These are phyloP conservation scores for Acipenser oxyrinchus DNA, from an alignment of 2,797 vertebrate species.

Conservation along the genomic window DNA sequence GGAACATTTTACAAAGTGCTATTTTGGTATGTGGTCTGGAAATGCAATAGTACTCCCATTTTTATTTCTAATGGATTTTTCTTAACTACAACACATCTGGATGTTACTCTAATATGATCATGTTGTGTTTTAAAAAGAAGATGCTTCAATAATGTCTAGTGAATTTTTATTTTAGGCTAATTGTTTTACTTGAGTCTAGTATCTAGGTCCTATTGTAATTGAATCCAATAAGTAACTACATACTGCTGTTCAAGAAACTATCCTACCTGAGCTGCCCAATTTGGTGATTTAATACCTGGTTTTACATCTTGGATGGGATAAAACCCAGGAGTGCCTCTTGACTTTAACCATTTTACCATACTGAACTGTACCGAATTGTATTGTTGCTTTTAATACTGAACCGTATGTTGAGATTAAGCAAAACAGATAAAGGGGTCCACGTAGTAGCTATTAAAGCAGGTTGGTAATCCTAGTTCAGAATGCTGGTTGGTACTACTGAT, in stretches of 20 bases:
- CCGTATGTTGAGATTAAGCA: too few species aligned
- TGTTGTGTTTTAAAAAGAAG: neutral
- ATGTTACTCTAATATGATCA: slow-evolving; percentile 10
- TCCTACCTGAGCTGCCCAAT: neutral
- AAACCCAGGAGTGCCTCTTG: too few species aligned
- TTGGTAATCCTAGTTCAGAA: too few species aligned
- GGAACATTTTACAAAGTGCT: slow-evolving; percentile 14
- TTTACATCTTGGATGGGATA: neutral
- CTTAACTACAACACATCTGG: slow-evolving; percentile 2
- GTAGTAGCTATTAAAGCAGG: too few species aligned
- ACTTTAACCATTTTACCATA: too few species aligned
- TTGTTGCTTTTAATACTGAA: too few species aligned
- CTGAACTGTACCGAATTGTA: too few species aligned
- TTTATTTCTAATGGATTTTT: neutral
- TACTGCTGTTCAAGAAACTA: neutral
- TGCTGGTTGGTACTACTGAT: too few species aligned
- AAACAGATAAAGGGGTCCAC: too few species aligned
- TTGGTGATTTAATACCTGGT: neutral
- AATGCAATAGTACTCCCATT: slow-evolving; percentile 2
- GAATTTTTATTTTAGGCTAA: neutral
- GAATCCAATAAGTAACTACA: neutral
- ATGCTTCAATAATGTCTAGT: neutral
- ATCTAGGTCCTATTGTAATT: neutral
- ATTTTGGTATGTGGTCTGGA: slow-evolving; percentile 4
- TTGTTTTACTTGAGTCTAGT: neutral